Evolutionary conservation across 2,888 invertebrate genomes (phyloP).

Genomic region (Agonopterix heracliana): DNA sequence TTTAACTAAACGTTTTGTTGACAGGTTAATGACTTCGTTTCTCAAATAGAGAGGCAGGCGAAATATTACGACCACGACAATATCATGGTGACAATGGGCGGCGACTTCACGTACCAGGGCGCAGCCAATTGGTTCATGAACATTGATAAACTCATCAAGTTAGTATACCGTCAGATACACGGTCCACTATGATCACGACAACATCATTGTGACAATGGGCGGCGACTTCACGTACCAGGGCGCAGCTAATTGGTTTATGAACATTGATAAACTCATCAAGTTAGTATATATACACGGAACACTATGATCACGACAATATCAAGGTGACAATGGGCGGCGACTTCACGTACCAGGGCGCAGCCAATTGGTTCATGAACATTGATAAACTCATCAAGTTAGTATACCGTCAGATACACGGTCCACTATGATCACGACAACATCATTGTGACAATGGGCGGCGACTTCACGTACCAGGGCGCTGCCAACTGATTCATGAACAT

Average conservation of each 20-base stretch:
- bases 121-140: conserved; percentile 90
- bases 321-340: conserved; percentile 95
- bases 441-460: conserved; percentile 93
- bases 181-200: conserved; percentile 83
- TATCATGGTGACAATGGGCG: conserved; percentile 92
- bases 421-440: conserved; percentile 86
- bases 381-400: conserved; percentile 87
- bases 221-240: conserved; percentile 94
- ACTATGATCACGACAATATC: conserved; percentile 86
- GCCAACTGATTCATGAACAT: conserved; percentile 88
- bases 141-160: conserved; percentile 90
- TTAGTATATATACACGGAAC: conserved; percentile 51
- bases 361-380: conserved; percentile 88
- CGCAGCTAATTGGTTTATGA: conserved; percentile 88
- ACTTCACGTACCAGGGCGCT: conserved; percentile 93
- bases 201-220: conserved; percentile 92
- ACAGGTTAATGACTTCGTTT: conserved; percentile 75
- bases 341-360: conserved; percentile 91
- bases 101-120: conserved; percentile 92
- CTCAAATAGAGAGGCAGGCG: conserved; percentile 78
- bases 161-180: conserved; percentile 9
- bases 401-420: too few species aligned
- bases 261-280: conserved; percentile 91
- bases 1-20: conserved; percentile 1
- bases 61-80: conserved; percentile 84